Percentiles rank a stretch among this genome's conserved stretches.
These are phyloP conservation scores for Rhinichthys klamathensis DNA, from an alignment of 2,113 vertebrate genomes.

Conservation along the genomic window DNA sequence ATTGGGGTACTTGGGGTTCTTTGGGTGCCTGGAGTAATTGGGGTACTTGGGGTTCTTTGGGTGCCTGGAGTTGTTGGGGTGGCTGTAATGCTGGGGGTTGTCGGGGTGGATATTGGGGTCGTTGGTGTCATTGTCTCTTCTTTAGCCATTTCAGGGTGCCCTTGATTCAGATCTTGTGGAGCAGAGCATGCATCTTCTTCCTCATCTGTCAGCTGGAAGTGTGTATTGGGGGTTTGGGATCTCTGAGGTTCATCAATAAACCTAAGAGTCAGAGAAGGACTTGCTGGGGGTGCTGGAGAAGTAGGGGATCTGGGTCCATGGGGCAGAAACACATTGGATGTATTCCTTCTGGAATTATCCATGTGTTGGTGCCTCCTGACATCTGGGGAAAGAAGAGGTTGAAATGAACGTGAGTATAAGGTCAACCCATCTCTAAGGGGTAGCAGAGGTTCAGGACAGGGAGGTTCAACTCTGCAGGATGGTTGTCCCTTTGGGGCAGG, in stretches of 20 bases:
- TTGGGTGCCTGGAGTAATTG: conserved; percentile 33
- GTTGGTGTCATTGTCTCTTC: conserved; percentile 25
- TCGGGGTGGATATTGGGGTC: not conserved
- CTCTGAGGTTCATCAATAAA: conserved; percentile 19
- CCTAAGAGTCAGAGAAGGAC: not conserved
- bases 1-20: conserved; percentile 33
- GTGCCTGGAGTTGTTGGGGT: conserved; percentile 37
- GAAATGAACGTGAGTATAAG: not conserved
- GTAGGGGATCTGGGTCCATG: conserved; percentile 32
- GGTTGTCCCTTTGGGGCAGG: not conserved
- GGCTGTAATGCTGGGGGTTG: conserved; percentile 30
- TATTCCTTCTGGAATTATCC: conserved; percentile 39
- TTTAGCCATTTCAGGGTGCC: not conserved
- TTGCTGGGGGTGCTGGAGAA: conserved; percentile 31
- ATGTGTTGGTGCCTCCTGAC: conserved; percentile 35
- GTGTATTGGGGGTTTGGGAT: not conserved
- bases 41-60: conserved; percentile 34
- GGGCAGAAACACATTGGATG: conserved; percentile 53
- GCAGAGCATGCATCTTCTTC: not conserved
- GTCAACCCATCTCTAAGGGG: not conserved
- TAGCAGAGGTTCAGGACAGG: not conserved
- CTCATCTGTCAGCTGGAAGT: not conserved
- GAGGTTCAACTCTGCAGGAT: not conserved
- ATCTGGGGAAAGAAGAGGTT: conserved; percentile 32
- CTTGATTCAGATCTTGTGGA: not conserved